Evolutionary conservation across 1,140 invertebrate species (phyloP).

Genomic region (Ceratina japonica): DNA sequence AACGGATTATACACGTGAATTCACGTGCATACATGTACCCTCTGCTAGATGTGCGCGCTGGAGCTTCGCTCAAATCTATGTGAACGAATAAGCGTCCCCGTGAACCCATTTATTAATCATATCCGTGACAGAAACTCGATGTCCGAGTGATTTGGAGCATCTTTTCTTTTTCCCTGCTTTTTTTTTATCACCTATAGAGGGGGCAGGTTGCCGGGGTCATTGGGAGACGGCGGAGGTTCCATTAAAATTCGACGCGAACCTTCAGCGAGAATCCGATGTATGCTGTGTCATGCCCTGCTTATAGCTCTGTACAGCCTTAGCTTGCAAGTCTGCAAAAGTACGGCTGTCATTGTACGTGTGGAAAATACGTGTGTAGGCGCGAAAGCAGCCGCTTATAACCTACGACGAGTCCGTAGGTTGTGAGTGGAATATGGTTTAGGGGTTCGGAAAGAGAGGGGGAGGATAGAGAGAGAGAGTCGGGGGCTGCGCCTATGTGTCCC

Average conservation of each 20-base stretch:
- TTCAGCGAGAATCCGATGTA: slow-evolving; percentile 61
- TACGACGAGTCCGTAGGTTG: slow-evolving; percentile 52
- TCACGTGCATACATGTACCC: slow-evolving; percentile 22
- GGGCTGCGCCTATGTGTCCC: slow-evolving; percentile 30
- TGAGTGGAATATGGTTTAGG: slow-evolving; percentile 63
- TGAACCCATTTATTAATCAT: slow-evolving; percentile 77
- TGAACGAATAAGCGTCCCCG: slow-evolving; percentile 59
- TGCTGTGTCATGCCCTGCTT: slow-evolving; percentile 57
- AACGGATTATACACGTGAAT: slow-evolving; percentile 33
- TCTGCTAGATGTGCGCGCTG: slow-evolving; percentile 2
- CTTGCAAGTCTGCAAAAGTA: slow-evolving; percentile 52
- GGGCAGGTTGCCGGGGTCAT: slow-evolving; percentile 67
- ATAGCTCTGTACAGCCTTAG: slow-evolving; percentile 42
- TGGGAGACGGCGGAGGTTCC: slow-evolving; percentile 72
- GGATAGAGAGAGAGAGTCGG: neutral
- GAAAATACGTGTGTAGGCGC: slow-evolving; percentile 55
- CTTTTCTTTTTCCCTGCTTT: slow-evolving; percentile 27
- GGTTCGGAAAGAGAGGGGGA: neutral
- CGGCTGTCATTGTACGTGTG: slow-evolving; percentile 54
- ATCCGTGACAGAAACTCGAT: slow-evolving; percentile 63
- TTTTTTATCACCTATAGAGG: slow-evolving; percentile 33
- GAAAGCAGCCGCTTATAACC: slow-evolving; percentile 51
- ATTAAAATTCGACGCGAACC: slow-evolving; percentile 71
- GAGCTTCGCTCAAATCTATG: slow-evolving; percentile 67
- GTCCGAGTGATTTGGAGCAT: slow-evolving; percentile 75